phyloP scores from a whole-genome alignment of 92 coral and sea anemone species.

The Blastomussa wellsi region DNA sequence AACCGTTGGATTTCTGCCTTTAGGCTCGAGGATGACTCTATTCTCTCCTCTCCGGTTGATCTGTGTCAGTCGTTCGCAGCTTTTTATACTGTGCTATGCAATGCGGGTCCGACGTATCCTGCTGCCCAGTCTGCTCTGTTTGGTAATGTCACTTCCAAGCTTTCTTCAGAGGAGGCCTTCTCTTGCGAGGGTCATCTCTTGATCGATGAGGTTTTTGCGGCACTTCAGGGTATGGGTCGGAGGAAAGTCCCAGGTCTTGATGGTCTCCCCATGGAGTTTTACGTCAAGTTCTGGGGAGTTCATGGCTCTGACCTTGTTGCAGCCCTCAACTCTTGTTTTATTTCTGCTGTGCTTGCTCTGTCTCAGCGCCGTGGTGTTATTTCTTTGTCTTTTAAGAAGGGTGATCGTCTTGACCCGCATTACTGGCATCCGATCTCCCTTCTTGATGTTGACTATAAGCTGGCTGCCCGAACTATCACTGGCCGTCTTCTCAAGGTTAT shows the following conservation, averaged over 20 bases:
- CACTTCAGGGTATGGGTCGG: not conserved
- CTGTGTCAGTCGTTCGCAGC: not conserved
- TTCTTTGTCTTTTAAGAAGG: constrained; percentile 27
- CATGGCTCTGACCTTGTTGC: not conserved
- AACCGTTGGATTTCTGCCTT: not conserved
- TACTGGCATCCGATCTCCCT: constrained; percentile 57
- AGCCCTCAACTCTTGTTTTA: not conserved
- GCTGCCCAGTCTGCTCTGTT: not conserved
- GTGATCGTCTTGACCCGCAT: not conserved
- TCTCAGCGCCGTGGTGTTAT: not conserved
- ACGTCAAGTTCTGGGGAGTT: not conserved
- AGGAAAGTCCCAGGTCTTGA: not conserved
- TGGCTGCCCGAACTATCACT: not conserved
- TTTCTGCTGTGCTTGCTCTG: too few relatives aligned
- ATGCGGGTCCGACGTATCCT: not conserved
- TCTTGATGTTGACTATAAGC: constrained; percentile 41
- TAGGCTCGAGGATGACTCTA: not conserved
- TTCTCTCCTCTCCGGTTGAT: not conserved
- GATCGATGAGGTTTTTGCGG: not conserved
- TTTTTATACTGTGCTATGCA: not conserved
- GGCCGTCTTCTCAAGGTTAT: constrained; percentile 4
- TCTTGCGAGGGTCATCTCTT: not conserved
- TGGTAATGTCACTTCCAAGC: not conserved
- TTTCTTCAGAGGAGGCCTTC: not conserved
- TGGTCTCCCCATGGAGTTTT: not conserved